A percentile compares a stretch with the other conserved stretches of the same genome.
phyloP scores from a whole-genome alignment of 2,888 invertebrate species.

The Cryptus armator region DNA sequence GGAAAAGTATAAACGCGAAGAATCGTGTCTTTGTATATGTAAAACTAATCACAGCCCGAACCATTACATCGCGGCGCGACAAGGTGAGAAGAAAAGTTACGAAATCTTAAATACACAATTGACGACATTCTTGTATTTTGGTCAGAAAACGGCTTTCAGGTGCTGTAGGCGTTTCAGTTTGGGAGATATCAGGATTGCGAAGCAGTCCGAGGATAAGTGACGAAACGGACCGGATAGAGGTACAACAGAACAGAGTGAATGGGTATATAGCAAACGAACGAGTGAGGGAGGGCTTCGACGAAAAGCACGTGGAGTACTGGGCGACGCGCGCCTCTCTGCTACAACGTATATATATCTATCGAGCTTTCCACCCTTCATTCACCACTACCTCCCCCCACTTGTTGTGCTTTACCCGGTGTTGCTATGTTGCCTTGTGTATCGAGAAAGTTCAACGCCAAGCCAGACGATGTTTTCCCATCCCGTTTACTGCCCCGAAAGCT shows the following conservation, averaged over 20 bases:
- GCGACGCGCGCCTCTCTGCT: conserved; percentile 83
- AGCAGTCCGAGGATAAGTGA: conserved; percentile 44
- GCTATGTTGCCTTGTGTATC: conserved; percentile 84
- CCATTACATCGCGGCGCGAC: too few species aligned
- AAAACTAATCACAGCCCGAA: too few species aligned
- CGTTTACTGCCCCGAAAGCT: conserved; percentile 61
- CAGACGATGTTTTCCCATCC: conserved; percentile 83
- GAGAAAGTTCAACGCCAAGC: conserved; percentile 85
- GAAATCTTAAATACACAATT: neutral
- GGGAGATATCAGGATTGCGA: conserved; percentile 59
- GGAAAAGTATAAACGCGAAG: too few species aligned
- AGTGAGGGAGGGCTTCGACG: conserved; percentile 73
- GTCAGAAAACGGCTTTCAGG: neutral
- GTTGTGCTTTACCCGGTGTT: conserved; percentile 84
- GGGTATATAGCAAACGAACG: conserved; percentile 46
- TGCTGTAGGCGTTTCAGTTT: neutral
- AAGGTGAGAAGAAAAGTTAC: too few species aligned
- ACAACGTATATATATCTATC: conserved; percentile 81
- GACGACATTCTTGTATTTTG: neutral
- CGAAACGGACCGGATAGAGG: conserved; percentile 38
- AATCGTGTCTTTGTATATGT: too few species aligned
- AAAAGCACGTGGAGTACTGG: conserved; percentile 80
- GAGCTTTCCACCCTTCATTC: conserved; percentile 77
- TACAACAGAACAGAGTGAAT: conserved; percentile 44
- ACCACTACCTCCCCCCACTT: conserved; percentile 82